phyloP scores from a whole-genome alignment of 2,113 vertebrate species.

The Pituophis catenifer region DNA sequence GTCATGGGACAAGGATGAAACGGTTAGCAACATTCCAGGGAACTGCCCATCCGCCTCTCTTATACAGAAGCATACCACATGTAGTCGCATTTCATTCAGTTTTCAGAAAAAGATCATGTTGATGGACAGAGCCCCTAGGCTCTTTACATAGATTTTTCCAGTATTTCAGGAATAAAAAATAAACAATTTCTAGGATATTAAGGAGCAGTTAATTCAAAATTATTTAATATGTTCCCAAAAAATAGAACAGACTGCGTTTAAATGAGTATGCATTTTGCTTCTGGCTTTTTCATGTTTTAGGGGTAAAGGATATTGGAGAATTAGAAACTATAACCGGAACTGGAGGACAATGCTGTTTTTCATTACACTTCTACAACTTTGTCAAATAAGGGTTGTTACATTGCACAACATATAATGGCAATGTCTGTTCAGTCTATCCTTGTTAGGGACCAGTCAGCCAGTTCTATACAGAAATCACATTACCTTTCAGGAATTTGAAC shows the following conservation, averaged over 20 bases:
- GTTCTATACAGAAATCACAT: constrained; percentile 6
- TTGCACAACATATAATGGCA: background rate
- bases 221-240: background rate
- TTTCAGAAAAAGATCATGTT: background rate
- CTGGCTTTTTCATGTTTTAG: background rate
- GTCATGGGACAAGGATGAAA: background rate
- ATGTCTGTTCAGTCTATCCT: background rate
- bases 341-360: background rate
- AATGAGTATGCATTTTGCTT: background rate
- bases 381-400: background rate
- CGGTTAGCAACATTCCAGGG: background rate
- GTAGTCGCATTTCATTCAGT: background rate
- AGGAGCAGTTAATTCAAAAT: background rate
- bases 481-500: constrained; percentile 96
- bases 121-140: background rate
- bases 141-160: background rate
- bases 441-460: background rate
- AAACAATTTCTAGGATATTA: background rate
- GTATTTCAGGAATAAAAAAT: background rate
- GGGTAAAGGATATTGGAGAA: background rate
- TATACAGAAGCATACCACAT: background rate
- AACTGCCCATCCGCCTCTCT: background rate
- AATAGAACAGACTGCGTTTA: background rate
- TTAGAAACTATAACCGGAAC: background rate
- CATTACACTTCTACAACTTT: background rate